Conservation (phyloP, 2,797 vertebrate genomes). For the Alfaro cultratus region DNA sequence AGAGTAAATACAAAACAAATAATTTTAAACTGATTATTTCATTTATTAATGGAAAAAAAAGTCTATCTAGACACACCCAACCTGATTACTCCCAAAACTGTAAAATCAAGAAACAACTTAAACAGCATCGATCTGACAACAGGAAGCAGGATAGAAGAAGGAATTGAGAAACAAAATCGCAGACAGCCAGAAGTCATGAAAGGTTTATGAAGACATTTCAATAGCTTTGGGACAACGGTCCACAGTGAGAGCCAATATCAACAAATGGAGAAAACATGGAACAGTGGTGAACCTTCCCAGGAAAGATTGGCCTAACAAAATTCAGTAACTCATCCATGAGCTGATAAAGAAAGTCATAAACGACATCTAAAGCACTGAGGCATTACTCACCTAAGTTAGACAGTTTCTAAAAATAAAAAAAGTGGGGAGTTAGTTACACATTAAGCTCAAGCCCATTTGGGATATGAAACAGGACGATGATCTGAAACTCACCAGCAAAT, state of each 20-base stretch:
- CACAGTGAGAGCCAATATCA: neutral
- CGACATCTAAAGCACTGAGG: neutral
- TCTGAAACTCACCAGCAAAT: neutral
- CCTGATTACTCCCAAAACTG: neutral
- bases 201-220: neutral
- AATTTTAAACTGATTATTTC: neutral
- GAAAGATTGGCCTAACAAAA: no score
- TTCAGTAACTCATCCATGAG: neutral
- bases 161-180: neutral
- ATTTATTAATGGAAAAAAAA: neutral
- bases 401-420: no score
- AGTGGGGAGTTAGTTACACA: neutral
- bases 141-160: neutral
- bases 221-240: neutral
- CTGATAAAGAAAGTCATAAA: neutral
- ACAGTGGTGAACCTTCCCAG: neutral
- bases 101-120: neutral
- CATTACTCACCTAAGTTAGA: neutral
- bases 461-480: neutral
- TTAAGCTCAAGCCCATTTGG: neutral
- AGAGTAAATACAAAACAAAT: neutral
- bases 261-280: neutral
- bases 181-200: neutral
- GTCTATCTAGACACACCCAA: neutral
- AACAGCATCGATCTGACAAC: neutral